Evolutionary conservation across 2,797 vertebrate species (phyloP).

Genomic region (Schizothorax lantsangensis): DNA sequence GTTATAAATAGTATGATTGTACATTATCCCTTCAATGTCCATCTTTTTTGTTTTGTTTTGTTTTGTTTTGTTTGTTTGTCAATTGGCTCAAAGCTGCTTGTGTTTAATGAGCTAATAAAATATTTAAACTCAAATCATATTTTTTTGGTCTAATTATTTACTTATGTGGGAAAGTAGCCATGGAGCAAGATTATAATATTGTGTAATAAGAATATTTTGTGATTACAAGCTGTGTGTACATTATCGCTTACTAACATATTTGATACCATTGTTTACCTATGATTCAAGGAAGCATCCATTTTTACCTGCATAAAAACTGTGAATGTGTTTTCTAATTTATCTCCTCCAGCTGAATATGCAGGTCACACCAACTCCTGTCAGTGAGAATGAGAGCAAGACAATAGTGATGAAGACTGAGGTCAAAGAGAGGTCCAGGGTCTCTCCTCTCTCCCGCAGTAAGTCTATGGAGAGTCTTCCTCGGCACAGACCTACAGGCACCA

Average conservation of each 20-base stretch:
- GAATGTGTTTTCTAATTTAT: neutral
- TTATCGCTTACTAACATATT: neutral
- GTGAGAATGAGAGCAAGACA: constrained; percentile 44
- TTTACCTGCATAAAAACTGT: neutral
- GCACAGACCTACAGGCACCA: constrained; percentile 59
- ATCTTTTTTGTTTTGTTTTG: no score
- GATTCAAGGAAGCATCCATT: neutral
- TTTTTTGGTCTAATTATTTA: no score
- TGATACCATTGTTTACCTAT: neutral
- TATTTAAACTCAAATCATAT: no score
- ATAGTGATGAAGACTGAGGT: constrained; percentile 57
- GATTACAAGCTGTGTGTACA: neutral
- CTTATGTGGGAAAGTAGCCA: no score
- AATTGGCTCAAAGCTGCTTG: no score
- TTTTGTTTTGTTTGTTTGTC: no score
- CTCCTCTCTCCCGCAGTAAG: constrained; percentile 70
- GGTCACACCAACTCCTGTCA: constrained; percentile 31
- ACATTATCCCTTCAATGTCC: no score
- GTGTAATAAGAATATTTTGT: neutral
- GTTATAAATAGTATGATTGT: no score
- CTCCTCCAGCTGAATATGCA: constrained; percentile 52
- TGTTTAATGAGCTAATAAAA: neutral
- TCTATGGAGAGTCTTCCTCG: constrained; percentile 72
- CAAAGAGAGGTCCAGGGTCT: constrained; percentile 45
- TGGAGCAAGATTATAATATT: no score